Evolutionary conservation across 53 echinoderm and acorn worm species (phyloP).

Genomic region (Paelopatides confundens): DNA sequence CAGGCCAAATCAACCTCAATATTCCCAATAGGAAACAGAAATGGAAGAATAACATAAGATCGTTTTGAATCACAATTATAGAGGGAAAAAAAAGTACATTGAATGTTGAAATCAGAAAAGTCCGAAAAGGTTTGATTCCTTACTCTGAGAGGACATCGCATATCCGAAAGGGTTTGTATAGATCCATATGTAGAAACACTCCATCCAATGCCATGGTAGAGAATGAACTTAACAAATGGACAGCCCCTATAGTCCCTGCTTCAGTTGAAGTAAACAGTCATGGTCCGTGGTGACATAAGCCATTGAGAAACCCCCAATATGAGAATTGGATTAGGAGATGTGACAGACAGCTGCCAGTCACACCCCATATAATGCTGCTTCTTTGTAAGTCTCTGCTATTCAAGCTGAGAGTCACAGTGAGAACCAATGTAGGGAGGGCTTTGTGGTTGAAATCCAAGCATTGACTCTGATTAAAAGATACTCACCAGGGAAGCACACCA

Average conservation of each 20-base stretch:
- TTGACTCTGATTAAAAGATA: neutral
- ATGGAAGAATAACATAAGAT: neutral
- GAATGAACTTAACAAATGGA: neutral
- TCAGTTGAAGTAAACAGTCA: neutral
- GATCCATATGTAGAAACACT: slow-evolving; percentile 39
- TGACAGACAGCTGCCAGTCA: slow-evolving; percentile 42
- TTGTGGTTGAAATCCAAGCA: slow-evolving; percentile 22
- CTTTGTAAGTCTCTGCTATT: neutral
- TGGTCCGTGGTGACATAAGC: neutral
- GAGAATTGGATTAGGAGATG: neutral
- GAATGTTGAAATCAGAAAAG: neutral
- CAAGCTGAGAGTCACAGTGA: slow-evolving; percentile 33
- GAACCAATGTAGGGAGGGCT: neutral
- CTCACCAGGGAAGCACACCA: slow-evolving; percentile 14
- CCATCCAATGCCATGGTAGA: neutral
- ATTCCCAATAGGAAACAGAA: neutral
- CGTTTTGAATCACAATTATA: neutral
- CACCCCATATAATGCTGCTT: neutral
- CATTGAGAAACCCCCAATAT: neutral
- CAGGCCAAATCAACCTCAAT: neutral
- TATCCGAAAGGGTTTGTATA: slow-evolving; percentile 27
- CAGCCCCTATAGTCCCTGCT: neutral
- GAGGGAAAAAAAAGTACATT: neutral
- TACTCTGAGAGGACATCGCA: slow-evolving; percentile 24
- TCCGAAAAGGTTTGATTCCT: neutral